A percentile compares a stretch with the other conserved stretches of the same genome.
Conservation (phyloP, 2,113 vertebrate genomes). For the Polyodon spathula region DNA sequence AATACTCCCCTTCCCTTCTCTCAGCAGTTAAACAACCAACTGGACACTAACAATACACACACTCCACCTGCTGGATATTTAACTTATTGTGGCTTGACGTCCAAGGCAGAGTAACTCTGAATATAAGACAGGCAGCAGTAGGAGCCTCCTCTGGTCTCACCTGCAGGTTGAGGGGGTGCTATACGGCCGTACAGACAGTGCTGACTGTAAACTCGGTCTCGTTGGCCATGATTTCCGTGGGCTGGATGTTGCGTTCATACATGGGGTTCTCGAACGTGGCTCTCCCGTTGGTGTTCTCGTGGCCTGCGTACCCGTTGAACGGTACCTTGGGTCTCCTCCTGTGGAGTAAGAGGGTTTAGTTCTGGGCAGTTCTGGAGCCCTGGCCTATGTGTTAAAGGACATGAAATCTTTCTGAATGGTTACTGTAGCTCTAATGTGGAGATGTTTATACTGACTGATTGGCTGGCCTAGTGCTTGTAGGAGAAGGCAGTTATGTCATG, state of each 20-base stretch:
- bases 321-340: conserved; percentile 97
- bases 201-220: conserved; percentile 96
- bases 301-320: conserved; percentile 89
- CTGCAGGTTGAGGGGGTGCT: conserved; percentile 59
- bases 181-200: conserved; percentile 98
- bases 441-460: too few species aligned
- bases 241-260: conserved; percentile 96
- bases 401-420: too few species aligned
- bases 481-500: too few species aligned
- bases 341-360: conserved; percentile 19
- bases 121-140: rapidly evolving
- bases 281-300: conserved; percentile 89
- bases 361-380: too few species aligned
- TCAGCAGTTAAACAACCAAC: conserved; percentile 22
- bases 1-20: too few species aligned
- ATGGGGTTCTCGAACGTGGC: conserved; percentile 95
- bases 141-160: conserved; percentile 34
- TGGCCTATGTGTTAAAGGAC: too few species aligned
- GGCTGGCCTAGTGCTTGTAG: too few species aligned
- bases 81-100: rapidly evolving
- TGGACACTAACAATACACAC: conserved; percentile 23
- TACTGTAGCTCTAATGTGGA: too few species aligned
- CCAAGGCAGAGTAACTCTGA: background rate
- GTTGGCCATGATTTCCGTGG: conserved; percentile 82
- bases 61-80: background rate